Percentiles rank a stretch among this genome's conserved stretches.
Conservation (phyloP, 2,888 invertebrate species). For the Coelinius sp. region DNA sequence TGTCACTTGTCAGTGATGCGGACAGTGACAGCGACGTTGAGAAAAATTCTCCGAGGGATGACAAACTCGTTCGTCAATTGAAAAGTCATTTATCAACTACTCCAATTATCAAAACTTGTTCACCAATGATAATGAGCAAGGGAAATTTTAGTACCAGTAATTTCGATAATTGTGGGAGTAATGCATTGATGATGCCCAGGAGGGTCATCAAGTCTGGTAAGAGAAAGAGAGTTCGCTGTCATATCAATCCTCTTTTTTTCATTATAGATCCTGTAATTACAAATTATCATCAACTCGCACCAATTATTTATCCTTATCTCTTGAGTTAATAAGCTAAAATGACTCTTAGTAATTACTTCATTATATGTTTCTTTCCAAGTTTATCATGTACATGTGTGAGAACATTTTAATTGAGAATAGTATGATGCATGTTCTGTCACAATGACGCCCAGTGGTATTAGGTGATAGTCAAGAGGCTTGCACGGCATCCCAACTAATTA, state of each 20-base stretch:
- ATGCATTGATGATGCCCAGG: slow-evolving; percentile 48
- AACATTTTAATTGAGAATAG: slow-evolving; percentile 30
- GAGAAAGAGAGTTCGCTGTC: slow-evolving; percentile 28
- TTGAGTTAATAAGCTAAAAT: too few relatives aligned
- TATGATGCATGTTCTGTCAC: slow-evolving; percentile 30
- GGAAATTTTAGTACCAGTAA: slow-evolving; percentile 41
- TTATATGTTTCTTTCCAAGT: background rate
- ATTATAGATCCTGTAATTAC: background rate
- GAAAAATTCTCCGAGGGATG: slow-evolving; percentile 60
- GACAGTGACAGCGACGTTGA: slow-evolving; percentile 76
- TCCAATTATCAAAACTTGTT: slow-evolving; percentile 63
- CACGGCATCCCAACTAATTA: slow-evolving; percentile 38
- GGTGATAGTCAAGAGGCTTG: slow-evolving; percentile 39
- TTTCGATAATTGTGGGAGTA: slow-evolving; percentile 45
- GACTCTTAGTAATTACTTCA: slow-evolving; percentile 10
- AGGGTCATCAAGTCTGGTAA: slow-evolving; percentile 65
- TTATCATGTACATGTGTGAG: background rate
- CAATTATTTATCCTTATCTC: background rate
- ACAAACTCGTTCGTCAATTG: slow-evolving; percentile 64
- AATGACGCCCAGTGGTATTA: slow-evolving; percentile 38
- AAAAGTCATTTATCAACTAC: slow-evolving; percentile 65
- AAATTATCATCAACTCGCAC: background rate
- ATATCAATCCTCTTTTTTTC: slow-evolving; percentile 30
- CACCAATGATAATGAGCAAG: slow-evolving; percentile 29
- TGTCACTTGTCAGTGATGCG: slow-evolving; percentile 78